Evolutionary conservation across 2,797 vertebrate genomes (phyloP), one percentile per base, ranked within the genome.

Genomic region (Diceros bicornis): DNA sequence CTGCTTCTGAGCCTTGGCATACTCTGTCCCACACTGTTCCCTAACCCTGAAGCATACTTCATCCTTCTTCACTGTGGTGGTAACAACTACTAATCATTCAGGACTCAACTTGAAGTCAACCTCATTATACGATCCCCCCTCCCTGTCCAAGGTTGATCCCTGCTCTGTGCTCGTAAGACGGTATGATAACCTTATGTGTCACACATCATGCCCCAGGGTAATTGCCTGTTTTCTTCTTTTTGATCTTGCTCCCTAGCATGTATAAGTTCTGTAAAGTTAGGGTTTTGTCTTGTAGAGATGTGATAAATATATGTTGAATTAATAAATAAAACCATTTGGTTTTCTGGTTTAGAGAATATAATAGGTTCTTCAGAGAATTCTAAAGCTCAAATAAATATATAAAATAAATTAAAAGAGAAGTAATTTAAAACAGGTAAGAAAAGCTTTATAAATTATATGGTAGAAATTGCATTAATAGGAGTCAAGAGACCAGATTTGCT

Each of bases 391-490:
- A 57, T 62, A 96, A 78, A 86, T 79, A 57, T 62, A 59, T 66
- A 17, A 72, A 95, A 87, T 78, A 52, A 94, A 86, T 23, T 83
- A 47, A 55, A 92, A 81, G 69, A 81, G 3, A 4, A 81, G 37
- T 64, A 25, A 78, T 87, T 83, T 66, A 81, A 93, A 95, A 92
- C 16, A 94, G 16, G 52, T 59, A 82, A 85, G 16, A 91, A 96
- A 77, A 55, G 12, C 27, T 78, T 78, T 78, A 47, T 82, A 6
- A 95, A 93, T 94, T 94, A 74, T 50, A 37, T 82, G 32, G 4
- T 92, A 85, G 50, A 96, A 86, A 94, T 82, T 79, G 6, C 25
- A 52, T 68, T 82, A n/a, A 4, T 71, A 72, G 2, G 34, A 81
- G 79, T 82, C 21, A 89, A 83, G 50, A 89, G 32, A 84, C 6